These are phyloP conservation scores for Drosophila borborema DNA, from an alignment of 2,888 invertebrate genomes.

Conservation along the genomic window DNA sequence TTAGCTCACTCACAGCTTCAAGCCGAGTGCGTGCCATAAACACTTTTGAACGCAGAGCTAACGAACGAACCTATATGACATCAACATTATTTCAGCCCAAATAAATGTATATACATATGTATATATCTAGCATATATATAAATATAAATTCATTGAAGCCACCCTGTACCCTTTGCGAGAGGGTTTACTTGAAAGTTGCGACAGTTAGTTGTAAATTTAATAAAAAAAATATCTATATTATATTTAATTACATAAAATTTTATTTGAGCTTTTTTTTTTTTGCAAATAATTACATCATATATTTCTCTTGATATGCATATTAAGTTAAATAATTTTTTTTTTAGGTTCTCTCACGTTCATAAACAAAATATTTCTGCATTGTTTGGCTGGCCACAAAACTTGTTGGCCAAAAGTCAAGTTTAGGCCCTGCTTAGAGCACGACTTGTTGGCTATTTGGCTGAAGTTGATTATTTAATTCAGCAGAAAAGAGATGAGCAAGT, in stretches of 20 bases:
- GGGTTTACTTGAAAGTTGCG: not conserved
- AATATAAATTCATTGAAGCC: not conserved
- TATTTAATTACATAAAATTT: not conserved
- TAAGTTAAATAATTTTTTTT: not conserved
- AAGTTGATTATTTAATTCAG: slow-evolving; percentile 60
- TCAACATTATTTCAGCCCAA: slow-evolving; percentile 55
- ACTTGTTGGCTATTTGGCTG: slow-evolving; percentile 30
- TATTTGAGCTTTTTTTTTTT: not conserved
- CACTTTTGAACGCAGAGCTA: slow-evolving; percentile 46
- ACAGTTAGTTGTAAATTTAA: not conserved
- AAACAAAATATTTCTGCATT: not conserved
- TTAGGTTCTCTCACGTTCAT: slow-evolving; percentile 1
- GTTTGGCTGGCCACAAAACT: slow-evolving; percentile 3
- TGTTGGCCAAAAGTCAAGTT: slow-evolving; percentile 19
- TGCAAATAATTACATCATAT: not conserved
- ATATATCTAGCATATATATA: slow-evolving; percentile 4
- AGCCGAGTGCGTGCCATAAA: slow-evolving; percentile 57
- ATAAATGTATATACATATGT: slow-evolving; percentile 22
- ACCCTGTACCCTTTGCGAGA: not conserved
- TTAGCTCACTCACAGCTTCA: slow-evolving; percentile 47
- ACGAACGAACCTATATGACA: slow-evolving; percentile 62
- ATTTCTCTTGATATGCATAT: not conserved
- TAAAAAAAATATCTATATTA: not conserved
- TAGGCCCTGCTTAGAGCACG: slow-evolving; percentile 35
- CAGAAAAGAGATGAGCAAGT: slow-evolving; percentile 72